Conservation (phyloP, 2,888 invertebrate species). For the Leistus spinibarbis region DNA sequence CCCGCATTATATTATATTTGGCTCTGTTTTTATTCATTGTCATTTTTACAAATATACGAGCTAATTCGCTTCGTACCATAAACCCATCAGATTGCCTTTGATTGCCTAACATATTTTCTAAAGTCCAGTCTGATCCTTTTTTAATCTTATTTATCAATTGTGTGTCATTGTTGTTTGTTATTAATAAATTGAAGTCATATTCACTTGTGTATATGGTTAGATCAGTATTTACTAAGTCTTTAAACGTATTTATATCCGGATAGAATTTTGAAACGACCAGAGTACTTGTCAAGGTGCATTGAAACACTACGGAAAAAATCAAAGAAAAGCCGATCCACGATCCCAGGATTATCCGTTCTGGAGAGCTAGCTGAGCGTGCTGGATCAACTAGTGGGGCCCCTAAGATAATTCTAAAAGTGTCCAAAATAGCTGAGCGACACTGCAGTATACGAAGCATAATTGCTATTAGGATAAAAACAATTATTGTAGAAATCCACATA, state of each 20-base stretch:
- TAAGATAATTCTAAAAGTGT: slow-evolving; percentile 15
- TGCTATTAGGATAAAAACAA: not conserved
- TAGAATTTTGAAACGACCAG: slow-evolving; percentile 24
- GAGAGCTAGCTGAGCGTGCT: not conserved
- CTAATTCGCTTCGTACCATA: slow-evolving; percentile 20
- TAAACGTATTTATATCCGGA: slow-evolving; percentile 6
- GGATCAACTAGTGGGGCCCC: slow-evolving; percentile 10
- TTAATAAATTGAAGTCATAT: not conserved
- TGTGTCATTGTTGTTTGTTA: not conserved
- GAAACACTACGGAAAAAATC: slow-evolving; percentile 20
- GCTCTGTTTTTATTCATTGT: not conserved
- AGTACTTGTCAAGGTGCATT: slow-evolving; percentile 13
- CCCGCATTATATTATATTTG: slow-evolving; percentile 17
- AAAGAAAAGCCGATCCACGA: slow-evolving; percentile 21
- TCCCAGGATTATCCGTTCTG: slow-evolving; percentile 1
- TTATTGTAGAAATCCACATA: slow-evolving; percentile 6
- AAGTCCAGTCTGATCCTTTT: not conserved
- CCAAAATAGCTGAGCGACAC: slow-evolving; percentile 9
- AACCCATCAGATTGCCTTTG: slow-evolving; percentile 11
- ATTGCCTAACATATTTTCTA: not conserved
- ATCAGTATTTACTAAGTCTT: slow-evolving; percentile 11
- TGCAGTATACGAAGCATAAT: not conserved
- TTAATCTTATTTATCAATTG: slow-evolving; percentile 6
- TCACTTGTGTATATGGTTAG: slow-evolving; percentile 10
- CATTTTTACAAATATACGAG: slow-evolving; percentile 17